Evolutionary conservation across 2,113 vertebrate genomes (phyloP), one percentile per base, ranked within the genome.

Genomic region (Saimiri boliviensis): DNA sequence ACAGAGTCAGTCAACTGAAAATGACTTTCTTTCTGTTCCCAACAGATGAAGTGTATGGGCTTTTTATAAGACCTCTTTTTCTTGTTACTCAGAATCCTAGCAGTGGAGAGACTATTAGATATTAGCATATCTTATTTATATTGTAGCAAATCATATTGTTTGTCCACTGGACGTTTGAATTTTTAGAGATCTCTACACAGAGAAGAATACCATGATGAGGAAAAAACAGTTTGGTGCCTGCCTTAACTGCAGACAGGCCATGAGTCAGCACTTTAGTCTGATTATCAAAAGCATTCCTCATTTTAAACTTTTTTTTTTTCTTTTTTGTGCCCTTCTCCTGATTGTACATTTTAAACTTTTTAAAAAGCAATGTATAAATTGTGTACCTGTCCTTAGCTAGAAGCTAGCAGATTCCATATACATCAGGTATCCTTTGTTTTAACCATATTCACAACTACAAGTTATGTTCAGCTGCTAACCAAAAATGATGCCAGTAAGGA

Each of bases 281-380:
- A 82, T 84, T 94, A 92, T 92, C 54, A 83, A 54, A 87, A 80
- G 19, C 63, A 66, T 68, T 88, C 40, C 68, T 92, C 25, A 58
- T 76, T 93, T 94, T 83, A 93, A 87, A 42, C 35, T 5, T 66
- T 89, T 70, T 17, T 70, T 17, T 52, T 52, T 17, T 17, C 52
- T 52, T 52, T 52, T 52, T 52, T 52, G 16, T 52, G 52, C 52
- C 52, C 52, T 52, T 52, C 52, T 52, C 5, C 52, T 17, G 52
- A 52, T 52, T 52, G 16, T 52, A 17, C 25, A 58, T 76, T 93
- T 96, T 83, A 93, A 87, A 42, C 35, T 8, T 56, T 86, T 70
- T 17, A 49, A 80, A 96, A 89, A n/a, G 40, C n/a, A 58, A 11
- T 79, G 68, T 71, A 45, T 66, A 21, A 63, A 35, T 91, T 90